A percentile compares a stretch with the other conserved stretches of the same genome.
These are phyloP conservation scores for Megatriorchis doriae DNA, from an alignment of 2,113 vertebrate species.

Conservation along the genomic window DNA sequence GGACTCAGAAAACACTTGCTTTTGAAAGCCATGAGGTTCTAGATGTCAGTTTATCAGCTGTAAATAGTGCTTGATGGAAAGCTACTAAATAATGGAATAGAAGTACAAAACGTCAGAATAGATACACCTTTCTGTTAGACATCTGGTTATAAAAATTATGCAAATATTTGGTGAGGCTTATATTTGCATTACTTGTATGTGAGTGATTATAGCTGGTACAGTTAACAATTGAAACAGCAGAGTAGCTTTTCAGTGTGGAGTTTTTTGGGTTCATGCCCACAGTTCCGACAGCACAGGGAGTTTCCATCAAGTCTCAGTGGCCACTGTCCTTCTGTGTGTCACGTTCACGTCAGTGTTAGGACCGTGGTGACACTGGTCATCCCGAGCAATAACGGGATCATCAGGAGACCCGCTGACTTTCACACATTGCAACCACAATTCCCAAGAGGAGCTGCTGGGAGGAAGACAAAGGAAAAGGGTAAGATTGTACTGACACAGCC, in stretches of 20 bases:
- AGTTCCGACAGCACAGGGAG: not conserved
- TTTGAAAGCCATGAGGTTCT: not conserved
- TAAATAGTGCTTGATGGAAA: not conserved
- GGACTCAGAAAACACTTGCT: not conserved
- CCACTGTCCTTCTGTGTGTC: not conserved
- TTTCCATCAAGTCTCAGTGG: not conserved
- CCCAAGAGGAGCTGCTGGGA: not conserved
- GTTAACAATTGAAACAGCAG: not conserved
- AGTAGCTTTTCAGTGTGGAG: not conserved
- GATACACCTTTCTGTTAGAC: not conserved
- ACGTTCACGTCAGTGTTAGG: rapidly evolving
- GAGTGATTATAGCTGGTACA: not conserved
- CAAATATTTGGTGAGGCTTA: not conserved
- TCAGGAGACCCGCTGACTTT: not conserved
- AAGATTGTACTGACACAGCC: not conserved
- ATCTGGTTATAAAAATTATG: conserved; percentile 14
- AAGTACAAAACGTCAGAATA: not conserved
- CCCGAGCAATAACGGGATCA: not conserved
- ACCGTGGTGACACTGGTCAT: rapidly evolving
- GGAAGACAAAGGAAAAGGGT: not conserved
- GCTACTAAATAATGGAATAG: not conserved
- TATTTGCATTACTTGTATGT: not conserved
- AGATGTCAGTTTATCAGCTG: not conserved
- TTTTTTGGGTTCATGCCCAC: not conserved
- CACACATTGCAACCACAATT: not conserved